A percentile compares a stretch with the other conserved stretches of the same genome.
Evolutionary conservation across 2,113 vertebrate genomes (phyloP).

Genomic region (Corythornis cristatus): DNA sequence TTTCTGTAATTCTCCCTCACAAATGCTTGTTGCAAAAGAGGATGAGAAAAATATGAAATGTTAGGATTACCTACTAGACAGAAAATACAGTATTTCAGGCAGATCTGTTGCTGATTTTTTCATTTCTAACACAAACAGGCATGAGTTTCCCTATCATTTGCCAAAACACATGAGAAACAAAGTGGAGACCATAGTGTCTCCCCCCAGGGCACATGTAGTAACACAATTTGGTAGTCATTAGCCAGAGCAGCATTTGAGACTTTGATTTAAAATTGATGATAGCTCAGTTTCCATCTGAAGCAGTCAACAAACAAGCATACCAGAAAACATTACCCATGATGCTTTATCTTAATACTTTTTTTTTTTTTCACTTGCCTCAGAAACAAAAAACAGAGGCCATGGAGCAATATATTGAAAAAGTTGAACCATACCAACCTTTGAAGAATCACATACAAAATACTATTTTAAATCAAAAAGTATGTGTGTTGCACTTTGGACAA

Average conservation of each 20-base stretch:
- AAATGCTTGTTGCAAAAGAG: not conserved
- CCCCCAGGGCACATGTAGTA: not conserved
- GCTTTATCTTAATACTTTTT: not conserved
- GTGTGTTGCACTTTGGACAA: constrained; percentile 43
- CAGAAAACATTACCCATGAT: not conserved
- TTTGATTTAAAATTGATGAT: constrained; percentile 24
- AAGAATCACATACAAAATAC: constrained; percentile 45
- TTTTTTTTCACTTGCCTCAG: constrained; percentile 2
- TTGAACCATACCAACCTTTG: constrained; percentile 51
- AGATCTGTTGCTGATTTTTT: not conserved
- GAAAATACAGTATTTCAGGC: not conserved
- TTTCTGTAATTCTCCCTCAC: not conserved
- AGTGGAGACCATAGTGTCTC: not conserved
- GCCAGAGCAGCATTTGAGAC: not conserved
- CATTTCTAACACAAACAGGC: not conserved
- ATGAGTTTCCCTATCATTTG: not conserved
- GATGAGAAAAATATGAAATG: not conserved
- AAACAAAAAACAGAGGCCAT: constrained; percentile 45
- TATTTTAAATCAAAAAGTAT: constrained; percentile 70
- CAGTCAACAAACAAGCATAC: constrained; percentile 12
- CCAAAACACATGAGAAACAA: not conserved
- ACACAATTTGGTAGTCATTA: not conserved
- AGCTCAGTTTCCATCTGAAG: constrained; percentile 18
- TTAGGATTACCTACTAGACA: not conserved
- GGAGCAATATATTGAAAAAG: constrained; percentile 46